phyloP scores from a whole-genome alignment of 2,113 vertebrate genomes.

The Saccopteryx leptura region DNA sequence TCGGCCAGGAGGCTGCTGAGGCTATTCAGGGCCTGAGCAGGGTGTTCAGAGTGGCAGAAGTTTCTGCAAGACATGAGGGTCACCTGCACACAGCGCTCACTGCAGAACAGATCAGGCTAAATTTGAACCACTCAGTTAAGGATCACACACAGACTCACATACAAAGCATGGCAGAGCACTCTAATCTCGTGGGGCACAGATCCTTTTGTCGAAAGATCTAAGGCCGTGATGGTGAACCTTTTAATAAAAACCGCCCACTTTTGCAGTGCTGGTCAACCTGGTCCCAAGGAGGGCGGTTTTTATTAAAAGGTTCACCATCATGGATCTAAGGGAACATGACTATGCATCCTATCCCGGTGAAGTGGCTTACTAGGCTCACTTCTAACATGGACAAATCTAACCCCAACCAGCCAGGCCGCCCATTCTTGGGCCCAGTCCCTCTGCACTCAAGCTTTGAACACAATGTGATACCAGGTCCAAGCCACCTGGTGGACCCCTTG shows the following conservation, averaged over 20 bases:
- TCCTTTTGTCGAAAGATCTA: not conserved
- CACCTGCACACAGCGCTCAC: fast-evolving
- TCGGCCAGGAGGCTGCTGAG: not conserved
- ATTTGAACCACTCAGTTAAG: not conserved
- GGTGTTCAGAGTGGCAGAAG: not conserved
- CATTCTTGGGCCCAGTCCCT: not conserved
- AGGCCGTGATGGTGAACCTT: no score
- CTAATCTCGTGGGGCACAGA: fast-evolving
- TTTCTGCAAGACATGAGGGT: no score
- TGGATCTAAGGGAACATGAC: fast-evolving
- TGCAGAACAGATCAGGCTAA: not conserved
- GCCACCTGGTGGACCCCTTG: not conserved
- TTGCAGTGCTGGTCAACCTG: no score
- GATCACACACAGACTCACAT: fast-evolving
- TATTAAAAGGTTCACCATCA: no score
- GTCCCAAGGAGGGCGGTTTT: no score
- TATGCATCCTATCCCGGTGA: fast-evolving
- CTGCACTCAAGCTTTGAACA: not conserved
- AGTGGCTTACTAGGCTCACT: not conserved
- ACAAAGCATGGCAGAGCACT: fast-evolving
- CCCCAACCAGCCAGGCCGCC: not conserved
- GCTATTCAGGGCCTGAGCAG: not conserved
- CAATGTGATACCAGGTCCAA: fast-evolving
- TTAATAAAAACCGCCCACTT: no score
- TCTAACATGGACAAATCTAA: not conserved